Percentiles rank a stretch among this genome's conserved stretches.
phyloP scores from a whole-genome alignment of 2,113 vertebrate species.

The Callipepla californica region DNA sequence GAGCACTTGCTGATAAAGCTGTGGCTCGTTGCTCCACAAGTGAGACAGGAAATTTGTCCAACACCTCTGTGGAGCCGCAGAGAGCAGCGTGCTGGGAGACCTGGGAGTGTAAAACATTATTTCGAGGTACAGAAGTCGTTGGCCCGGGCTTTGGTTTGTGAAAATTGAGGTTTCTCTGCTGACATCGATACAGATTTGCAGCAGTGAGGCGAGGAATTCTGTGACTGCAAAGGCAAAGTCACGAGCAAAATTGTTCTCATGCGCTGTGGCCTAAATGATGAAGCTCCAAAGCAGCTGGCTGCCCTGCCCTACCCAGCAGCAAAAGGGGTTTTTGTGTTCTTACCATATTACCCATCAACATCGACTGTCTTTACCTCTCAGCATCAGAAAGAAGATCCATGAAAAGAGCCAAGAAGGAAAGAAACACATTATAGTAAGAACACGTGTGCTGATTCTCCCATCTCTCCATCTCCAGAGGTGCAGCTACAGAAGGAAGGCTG shows the following conservation, averaged over 20 bases:
- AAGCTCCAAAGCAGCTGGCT: constrained; percentile 26
- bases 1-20: not conserved
- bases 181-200: not conserved
- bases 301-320: not conserved
- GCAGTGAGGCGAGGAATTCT: not conserved
- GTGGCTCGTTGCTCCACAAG: not conserved
- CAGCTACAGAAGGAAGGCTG: not conserved
- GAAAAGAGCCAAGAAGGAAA: not conserved
- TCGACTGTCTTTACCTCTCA: not conserved
- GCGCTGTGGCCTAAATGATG: not conserved
- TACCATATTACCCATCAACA: not conserved
- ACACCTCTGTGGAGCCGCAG: not conserved
- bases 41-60: constrained; percentile 24
- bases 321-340: not conserved
- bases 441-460: not conserved
- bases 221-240: not conserved
- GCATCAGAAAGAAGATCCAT: not conserved
- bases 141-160: not conserved
- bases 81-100: not conserved
- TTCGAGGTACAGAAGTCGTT: not conserved
- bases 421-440: not conserved
- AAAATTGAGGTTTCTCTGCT: constrained; percentile 23
- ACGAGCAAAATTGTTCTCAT: not conserved
- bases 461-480: not conserved
- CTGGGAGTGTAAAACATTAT: not conserved